phyloP scores from a whole-genome alignment of 2,797 vertebrate genomes.

The Anguilla pacifica region DNA sequence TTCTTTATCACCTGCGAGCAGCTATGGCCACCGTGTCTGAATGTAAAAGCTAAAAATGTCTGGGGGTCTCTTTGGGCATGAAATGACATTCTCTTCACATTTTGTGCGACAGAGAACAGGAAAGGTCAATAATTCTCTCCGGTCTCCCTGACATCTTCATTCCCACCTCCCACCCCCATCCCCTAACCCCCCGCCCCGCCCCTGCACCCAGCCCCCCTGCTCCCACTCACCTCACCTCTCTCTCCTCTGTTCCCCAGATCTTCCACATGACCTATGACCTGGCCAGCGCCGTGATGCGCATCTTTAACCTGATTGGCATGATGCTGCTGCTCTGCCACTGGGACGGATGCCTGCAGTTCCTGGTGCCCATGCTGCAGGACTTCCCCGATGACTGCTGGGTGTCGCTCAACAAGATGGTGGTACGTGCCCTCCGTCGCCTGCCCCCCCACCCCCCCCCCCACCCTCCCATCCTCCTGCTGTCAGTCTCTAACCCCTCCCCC shows the following conservation, averaged over 20 bases:
- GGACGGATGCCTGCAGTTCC: constrained; percentile 94
- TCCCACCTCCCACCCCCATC: neutral
- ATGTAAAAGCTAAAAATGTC: neutral
- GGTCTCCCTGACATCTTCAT: neutral
- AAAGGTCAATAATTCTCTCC: neutral
- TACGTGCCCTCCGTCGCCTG: constrained; percentile 58
- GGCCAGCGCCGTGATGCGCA: constrained; percentile 92
- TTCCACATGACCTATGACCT: constrained; percentile 98
- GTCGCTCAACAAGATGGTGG: constrained; percentile 96
- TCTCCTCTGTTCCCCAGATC: constrained; percentile 70
- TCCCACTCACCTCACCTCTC: neutral
- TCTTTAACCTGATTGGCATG: constrained; percentile 93
- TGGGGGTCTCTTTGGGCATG: neutral
- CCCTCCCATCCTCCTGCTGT: neutral
- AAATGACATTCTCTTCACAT: constrained; percentile 3
- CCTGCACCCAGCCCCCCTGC: no score
- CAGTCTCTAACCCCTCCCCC: neutral
- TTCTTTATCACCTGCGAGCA: neutral
- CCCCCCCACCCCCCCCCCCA: neutral
- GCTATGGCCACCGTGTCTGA: neutral
- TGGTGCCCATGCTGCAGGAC: constrained; percentile 94
- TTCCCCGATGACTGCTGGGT: constrained; percentile 94
- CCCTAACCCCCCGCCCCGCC: neutral
- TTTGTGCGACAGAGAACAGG: neutral
- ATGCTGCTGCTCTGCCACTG: constrained; percentile 95